Conservation (phyloP, 2,113 vertebrate species). For the Helogale parvula region DNA sequence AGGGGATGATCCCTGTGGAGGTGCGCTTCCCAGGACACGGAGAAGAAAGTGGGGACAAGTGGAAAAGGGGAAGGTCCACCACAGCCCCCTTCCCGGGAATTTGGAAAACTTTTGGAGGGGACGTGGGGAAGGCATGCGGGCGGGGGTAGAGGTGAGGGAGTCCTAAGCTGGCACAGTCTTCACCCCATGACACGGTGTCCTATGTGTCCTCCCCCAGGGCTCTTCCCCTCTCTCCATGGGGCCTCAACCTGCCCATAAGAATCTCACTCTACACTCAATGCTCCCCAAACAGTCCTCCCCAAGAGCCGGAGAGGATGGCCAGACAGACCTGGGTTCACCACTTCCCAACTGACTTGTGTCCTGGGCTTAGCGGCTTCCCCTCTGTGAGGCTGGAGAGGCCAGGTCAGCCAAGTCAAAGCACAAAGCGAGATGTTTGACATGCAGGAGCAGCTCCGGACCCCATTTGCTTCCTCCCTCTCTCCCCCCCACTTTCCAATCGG, state of each 20-base stretch:
- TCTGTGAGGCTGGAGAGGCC: neutral
- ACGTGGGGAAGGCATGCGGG: neutral
- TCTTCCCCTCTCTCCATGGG: neutral
- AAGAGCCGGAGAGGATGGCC: neutral
- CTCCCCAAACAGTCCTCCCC: neutral
- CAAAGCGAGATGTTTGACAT: neutral
- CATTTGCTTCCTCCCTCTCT: neutral
- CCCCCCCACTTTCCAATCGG: neutral
- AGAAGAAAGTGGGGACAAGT: neutral
- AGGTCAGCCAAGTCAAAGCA: neutral
- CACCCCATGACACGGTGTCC: fast-evolving
- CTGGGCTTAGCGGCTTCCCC: neutral
- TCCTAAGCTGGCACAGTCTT: neutral
- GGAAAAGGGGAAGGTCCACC: neutral
- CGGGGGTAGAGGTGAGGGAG: neutral
- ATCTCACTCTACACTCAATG: fast-evolving
- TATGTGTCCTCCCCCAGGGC: neutral
- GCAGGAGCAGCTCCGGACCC: fast-evolving
- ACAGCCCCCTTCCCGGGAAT: neutral
- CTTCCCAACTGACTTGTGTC: neutral
- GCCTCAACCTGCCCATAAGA: neutral
- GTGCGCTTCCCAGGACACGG: neutral
- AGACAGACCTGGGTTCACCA: neutral
- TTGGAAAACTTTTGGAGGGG: neutral
- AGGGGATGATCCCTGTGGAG: neutral